phyloP scores from a whole-genome alignment of 2,888 invertebrate genomes.

The Lycia hirtaria region DNA sequence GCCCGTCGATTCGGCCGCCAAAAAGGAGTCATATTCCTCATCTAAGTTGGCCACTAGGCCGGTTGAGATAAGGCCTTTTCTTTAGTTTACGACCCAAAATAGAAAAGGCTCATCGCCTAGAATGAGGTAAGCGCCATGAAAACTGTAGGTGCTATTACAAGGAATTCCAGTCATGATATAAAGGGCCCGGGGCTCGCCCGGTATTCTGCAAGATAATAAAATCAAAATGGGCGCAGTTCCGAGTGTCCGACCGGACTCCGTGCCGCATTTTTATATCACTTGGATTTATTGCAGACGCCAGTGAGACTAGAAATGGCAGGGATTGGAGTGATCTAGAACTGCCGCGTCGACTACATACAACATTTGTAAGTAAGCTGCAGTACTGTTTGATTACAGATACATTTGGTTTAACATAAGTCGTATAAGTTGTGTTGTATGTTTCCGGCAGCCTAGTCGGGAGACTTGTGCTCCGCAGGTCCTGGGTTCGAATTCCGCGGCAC shows the following conservation, averaged over 20 bases:
- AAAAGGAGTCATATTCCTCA: constrained; percentile 19
- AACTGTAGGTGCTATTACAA: constrained; percentile 37
- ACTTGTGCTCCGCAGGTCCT: too few relatives aligned
- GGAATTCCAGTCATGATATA: constrained; percentile 48
- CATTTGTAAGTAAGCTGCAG: not conserved
- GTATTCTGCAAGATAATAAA: constrained; percentile 52
- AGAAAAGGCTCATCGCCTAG: constrained; percentile 29
- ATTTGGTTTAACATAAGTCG: too few relatives aligned
- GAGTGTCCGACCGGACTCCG: constrained; percentile 46
- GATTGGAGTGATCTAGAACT: constrained; percentile 39
- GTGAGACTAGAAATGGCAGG: constrained; percentile 46
- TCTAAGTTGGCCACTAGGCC: constrained; percentile 14
- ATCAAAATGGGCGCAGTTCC: constrained; percentile 49
- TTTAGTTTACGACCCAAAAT: constrained; percentile 31
- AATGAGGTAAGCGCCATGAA: constrained; percentile 37
- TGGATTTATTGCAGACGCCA: constrained; percentile 57
- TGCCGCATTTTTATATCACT: constrained; percentile 56
- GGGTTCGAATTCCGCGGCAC: too few relatives aligned
- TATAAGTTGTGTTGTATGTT: too few relatives aligned
- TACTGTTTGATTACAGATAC: not conserved
- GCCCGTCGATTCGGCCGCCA: constrained; percentile 12
- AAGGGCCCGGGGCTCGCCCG: constrained; percentile 37
- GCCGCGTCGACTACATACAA: constrained; percentile 13
- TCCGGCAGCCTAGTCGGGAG: too few relatives aligned
- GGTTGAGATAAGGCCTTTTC: constrained; percentile 29